Evolutionary conservation across 2,113 vertebrate genomes (phyloP), one percentile per base, ranked within the genome.

Genomic region (Oreochromis tanganicae): DNA sequence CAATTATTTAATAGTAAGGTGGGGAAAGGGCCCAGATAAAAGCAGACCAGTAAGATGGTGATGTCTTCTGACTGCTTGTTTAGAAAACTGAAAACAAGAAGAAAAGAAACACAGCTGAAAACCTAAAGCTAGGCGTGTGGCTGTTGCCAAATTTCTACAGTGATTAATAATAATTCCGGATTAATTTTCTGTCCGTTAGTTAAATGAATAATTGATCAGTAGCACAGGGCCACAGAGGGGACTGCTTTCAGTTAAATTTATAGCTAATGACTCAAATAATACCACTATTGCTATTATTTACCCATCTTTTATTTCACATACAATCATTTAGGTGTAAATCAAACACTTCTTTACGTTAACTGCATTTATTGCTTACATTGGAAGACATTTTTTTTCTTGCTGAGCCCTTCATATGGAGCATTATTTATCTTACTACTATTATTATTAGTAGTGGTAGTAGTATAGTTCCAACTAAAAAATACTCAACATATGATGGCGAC

Each of bases 371-470:
- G 14, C 0, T 46, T 46, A 73, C 13, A 73, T 17, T 73, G 41
- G 17, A 73, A 46, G 2, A 27, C 13, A 10, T 46, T 46, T 73
- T 73, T 73, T 41, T 75, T 75, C 41, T 75, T 75, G 24, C 68
- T 48, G 5, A 75, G 68, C 24, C 68, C 1, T 73, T 73, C 21
- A 29, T 75, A 27, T 75, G 41, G 0, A 17, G 48, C 24, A 6
- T 29, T 71, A 9, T 43, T 68, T 41, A 68, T 38, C 11, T 41
- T 41, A 3, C 9, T 38, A 56, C 5, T 61, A 32, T 0, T 57
- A 41, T 0, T 43, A 43, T 1, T 41, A 38, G 2, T 38, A 38
- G 0, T 43, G 9, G 2, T 50, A 55, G 0, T 29, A 57, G 0
- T 57, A 10, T 27, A 73, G 13, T 48, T 27, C 68, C 68, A 73